Base-by-base conservation (phyloP, 1,140 invertebrate genomes). In the Archivesica marissinica region DNA sequence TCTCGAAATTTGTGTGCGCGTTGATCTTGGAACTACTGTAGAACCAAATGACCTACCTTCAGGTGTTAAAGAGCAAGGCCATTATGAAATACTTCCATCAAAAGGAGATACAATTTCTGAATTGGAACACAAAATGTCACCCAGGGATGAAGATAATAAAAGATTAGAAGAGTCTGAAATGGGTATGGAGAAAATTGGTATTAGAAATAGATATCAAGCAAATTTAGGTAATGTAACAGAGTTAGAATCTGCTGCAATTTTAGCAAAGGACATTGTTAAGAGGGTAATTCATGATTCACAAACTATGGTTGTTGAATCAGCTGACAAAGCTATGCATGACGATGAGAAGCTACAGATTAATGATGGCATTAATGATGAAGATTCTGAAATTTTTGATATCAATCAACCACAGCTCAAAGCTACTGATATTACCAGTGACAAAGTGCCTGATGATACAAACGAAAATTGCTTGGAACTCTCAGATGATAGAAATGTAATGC, bases 1-100 rank as follows among this genome's bases (percentile, higher is more conserved):
- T 30, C 44, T 72, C 15, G 68, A 72, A 72, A 72, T 72, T 72
- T 72, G 41, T 72, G 68, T 72, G 2, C 11, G 68, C 4, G 68
- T 72, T 47, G 59, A 64, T 35, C 59, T 64, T 64, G 59, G 30
- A 15, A 64, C 59, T 35, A 1, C 59, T 35, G 3, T 9, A 64
- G 30, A 25, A 17, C 13, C 9, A 3, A 20, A 20, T 64, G 28
- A 35, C 28, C 1, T 59, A 30, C 38, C 25, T 2, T 33, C 59
- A 35, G 2, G 11, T 1, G n/a, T n/a, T n/a, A n/a, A n/a, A n/a
- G n/a, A n/a, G n/a, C n/a, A n/a, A n/a, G n/a, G n/a, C n/a, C n/a
- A n/a, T n/a, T n/a, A n/a, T n/a, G n/a, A n/a, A n/a, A n/a, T n/a
- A n/a, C n/a, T n/a, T n/a, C n/a, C n/a, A n/a, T n/a, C n/a, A n/a